A percentile compares a stretch with the other conserved stretches of the same genome.
These are phyloP conservation scores for Stegastes partitus DNA, from an alignment of 2,113 vertebrate genomes.

Conservation along the genomic window DNA sequence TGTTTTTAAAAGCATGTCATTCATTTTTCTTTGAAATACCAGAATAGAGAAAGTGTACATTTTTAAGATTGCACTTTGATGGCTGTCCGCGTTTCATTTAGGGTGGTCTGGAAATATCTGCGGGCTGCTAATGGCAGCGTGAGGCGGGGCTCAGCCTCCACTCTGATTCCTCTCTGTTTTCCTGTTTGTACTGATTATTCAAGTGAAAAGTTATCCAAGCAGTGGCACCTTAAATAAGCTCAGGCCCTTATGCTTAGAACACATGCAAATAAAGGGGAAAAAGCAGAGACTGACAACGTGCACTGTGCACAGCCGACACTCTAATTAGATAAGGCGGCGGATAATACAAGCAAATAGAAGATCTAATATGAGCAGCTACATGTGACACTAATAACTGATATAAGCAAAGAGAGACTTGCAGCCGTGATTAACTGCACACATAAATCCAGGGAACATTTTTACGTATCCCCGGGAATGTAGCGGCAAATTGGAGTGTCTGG, in stretches of 20 bases:
- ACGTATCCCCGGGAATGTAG: conserved; percentile 51
- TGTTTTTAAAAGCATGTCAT: conserved; percentile 39
- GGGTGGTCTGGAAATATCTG: conserved; percentile 17
- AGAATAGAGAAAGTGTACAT: conserved; percentile 5
- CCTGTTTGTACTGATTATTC: conserved; percentile 52
- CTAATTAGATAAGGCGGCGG: conserved; percentile 73
- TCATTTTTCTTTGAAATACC: conserved; percentile 48
- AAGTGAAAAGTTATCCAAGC: conserved; percentile 58
- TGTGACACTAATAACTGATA: conserved; percentile 55
- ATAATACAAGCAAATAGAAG: conserved; percentile 63
- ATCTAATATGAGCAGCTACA: conserved; percentile 61
- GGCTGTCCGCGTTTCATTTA: conserved; percentile 2
- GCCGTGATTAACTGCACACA: conserved; percentile 59
- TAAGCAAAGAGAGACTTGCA: conserved; percentile 26
- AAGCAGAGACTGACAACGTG: conserved; percentile 64
- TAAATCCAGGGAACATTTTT: conserved; percentile 70
- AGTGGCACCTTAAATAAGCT: conserved; percentile 61
- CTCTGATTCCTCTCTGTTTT: conserved; percentile 34
- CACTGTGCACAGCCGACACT: conserved; percentile 55
- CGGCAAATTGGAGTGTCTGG: conserved; percentile 73
- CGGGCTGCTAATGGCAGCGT: not conserved
- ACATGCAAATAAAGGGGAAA: conserved; percentile 72
- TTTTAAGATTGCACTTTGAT: conserved; percentile 18
- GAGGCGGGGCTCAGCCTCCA: not conserved
- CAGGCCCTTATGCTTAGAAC: conserved; percentile 48